These are phyloP conservation scores for Diplazon laetatorius DNA, from an alignment of 2,888 invertebrate species.

Conservation along the genomic window DNA sequence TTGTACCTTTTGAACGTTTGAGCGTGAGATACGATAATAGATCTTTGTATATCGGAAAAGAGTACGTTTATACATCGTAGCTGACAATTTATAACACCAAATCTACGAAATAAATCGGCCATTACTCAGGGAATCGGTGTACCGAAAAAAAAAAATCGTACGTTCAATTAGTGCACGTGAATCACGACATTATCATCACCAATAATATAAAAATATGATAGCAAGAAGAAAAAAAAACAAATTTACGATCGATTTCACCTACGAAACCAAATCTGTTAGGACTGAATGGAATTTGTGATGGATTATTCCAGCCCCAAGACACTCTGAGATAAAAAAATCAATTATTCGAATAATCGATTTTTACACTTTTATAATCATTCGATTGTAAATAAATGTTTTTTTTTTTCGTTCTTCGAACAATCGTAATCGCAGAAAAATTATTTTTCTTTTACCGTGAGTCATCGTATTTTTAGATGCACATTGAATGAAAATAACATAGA, in stretches of 20 bases:
- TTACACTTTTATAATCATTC: constrained; percentile 15
- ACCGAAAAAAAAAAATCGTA: constrained; percentile 29
- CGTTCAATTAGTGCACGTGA: not conserved
- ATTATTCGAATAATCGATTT: constrained; percentile 9
- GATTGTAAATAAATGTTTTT: not conserved
- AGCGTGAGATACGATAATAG: no score
- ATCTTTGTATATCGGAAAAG: constrained; percentile 39
- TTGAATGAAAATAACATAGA: constrained; percentile 23
- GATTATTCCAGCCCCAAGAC: not conserved
- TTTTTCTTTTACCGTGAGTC: constrained; percentile 31
- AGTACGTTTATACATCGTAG: constrained; percentile 52
- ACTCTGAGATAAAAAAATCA: not conserved
- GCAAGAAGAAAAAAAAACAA: no score
- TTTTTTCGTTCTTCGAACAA: not conserved
- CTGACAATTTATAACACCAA: constrained; percentile 63
- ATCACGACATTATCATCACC: not conserved
- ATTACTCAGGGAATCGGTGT: constrained; percentile 74
- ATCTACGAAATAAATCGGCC: constrained; percentile 67
- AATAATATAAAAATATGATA: no score
- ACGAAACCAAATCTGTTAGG: not conserved
- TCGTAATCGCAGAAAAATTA: not conserved
- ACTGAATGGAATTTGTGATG: not conserved
- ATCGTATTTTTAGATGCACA: constrained; percentile 61
- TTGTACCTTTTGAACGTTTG: no score
- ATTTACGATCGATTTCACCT: no score